These are phyloP conservation scores for Mus minutoides DNA, from an alignment of 2,797 vertebrate species.

Conservation along the genomic window DNA sequence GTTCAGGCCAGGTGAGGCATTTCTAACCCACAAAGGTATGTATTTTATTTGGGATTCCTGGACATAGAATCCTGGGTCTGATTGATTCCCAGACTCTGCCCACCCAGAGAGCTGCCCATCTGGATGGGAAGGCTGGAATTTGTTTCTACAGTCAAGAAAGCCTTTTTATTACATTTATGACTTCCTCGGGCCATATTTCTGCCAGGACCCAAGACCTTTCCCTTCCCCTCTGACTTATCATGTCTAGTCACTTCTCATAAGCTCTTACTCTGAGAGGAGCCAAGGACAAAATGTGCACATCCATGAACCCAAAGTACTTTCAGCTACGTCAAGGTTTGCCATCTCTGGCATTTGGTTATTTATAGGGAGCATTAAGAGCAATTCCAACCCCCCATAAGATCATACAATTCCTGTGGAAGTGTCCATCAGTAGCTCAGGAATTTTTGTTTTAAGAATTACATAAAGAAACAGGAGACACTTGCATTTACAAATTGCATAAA, in stretches of 20 bases:
- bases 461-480: background rate
- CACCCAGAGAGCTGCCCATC: conserved; percentile 41
- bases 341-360: conserved; percentile 50
- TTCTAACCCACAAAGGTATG: conserved; percentile 61
- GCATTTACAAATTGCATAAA: background rate
- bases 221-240: conserved; percentile 61
- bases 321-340: conserved; percentile 22
- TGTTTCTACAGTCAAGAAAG: conserved; percentile 58
- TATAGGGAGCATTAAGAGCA: background rate
- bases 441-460: background rate
- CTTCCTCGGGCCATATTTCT: conserved; percentile 64
- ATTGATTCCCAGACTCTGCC: conserved; percentile 40
- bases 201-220: conserved; percentile 51
- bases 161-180: conserved; percentile 59
- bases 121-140: conserved; percentile 53
- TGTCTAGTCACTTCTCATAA: conserved; percentile 60
- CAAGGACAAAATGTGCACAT: conserved; percentile 65
- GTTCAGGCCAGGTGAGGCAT: conserved; percentile 17
- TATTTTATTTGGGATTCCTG: conserved; percentile 58
- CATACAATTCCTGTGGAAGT: conserved; percentile 1
- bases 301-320: conserved; percentile 36
- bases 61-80: conserved; percentile 29
- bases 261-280: conserved; percentile 39
- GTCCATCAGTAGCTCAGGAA: conserved; percentile 2
- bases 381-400: background rate